Evolutionary conservation across 2,888 invertebrate genomes (phyloP), one percentile per base, ranked within the genome.

Genomic region (Phyllotreta striolata): DNA sequence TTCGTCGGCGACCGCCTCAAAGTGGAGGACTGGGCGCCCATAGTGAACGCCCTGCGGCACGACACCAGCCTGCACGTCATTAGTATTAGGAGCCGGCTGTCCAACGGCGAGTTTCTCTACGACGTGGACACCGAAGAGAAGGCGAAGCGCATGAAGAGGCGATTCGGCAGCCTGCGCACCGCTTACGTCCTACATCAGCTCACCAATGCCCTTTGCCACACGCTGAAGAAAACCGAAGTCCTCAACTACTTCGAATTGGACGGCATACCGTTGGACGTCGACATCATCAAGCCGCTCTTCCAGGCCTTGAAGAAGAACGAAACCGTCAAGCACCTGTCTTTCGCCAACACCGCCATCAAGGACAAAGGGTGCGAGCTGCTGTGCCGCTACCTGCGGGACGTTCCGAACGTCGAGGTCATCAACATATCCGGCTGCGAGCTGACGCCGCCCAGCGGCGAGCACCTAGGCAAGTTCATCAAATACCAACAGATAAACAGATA

Each of bases 1-100:
- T 89, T 93, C 73, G 87, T 86, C 68, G 90, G 89, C 55, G 92
- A 93, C 76, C 86, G 91, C 69, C 85, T 93, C 55, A 90, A 89
- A 74, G 87, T 90, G 66, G 87, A 85, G 66, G 92, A 93, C 70
- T 93, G 92, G 92, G 84, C 86, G 37, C 88, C 92, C 1, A 88
- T 93, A 52, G 80, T 91, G 55, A 89, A 90, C 72, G 89, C 92
- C 0, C 80, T 93, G 4, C 85, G 88, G 52, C 84, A 88, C 68
- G 93, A 93, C 78, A 84, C 88, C 55, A 89, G 89, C 64, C 83
- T 93, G 3, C 89, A 90, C 77, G 85, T 87, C 65, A 83, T 92
- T 66, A 84, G 86, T 38, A 86, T 92, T 66, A 85, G 87, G 72
- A 89, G 91, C 79, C 85, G 76, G 55, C 68, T 75, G 68, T 55